Evolutionary conservation across 2,797 vertebrate genomes (phyloP), one percentile per base, ranked within the genome.

Genomic region (Esox lucius): DNA sequence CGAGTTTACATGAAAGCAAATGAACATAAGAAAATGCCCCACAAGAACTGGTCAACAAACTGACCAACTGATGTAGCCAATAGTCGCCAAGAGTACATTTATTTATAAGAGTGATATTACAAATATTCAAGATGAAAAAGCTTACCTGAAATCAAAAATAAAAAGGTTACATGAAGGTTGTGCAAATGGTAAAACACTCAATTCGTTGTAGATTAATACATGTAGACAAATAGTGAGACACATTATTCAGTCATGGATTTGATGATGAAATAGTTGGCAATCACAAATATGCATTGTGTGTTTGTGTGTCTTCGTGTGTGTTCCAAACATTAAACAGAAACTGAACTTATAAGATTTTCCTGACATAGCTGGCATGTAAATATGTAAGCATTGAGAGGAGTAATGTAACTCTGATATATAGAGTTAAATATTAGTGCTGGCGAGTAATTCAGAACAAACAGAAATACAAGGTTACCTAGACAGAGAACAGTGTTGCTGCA

Each of bases 191-290:
- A 48, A 31, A 17, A 53, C 16, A 51, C 9, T 11, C 8, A 17
- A 26, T 56, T n/a, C 16, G 31, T n/a, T 53, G 49, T 16, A 11
- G 26, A 13, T 53, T 33, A n/a, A 70, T 17, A 56, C 24, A 61
- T 3, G 56, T 61, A 12, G 3, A 61, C 11, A 61, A 26, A 61
- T 61, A 61, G 56, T 53, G 26, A 70, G 42, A 13, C 4, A 31
- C 28, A 53, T 11, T 46, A 46, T 46, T 49, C 2, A 70, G 68
- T 69, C 56, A 24, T 24, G 31, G 35, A 24, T 5, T 56, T 56
- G 28, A 71, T 71, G 70, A 71, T 71, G 70, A 53, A 71, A 71
- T 56, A 28, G 51, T 33, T 56, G 49, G 70, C 70, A 71, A 71
- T 56, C 28, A 69, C 11, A 48, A 48, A 48, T 48, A 48, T 69